Base-by-base conservation (phyloP, 2,888 invertebrate genomes). In the Pheosia tremula region DNA sequence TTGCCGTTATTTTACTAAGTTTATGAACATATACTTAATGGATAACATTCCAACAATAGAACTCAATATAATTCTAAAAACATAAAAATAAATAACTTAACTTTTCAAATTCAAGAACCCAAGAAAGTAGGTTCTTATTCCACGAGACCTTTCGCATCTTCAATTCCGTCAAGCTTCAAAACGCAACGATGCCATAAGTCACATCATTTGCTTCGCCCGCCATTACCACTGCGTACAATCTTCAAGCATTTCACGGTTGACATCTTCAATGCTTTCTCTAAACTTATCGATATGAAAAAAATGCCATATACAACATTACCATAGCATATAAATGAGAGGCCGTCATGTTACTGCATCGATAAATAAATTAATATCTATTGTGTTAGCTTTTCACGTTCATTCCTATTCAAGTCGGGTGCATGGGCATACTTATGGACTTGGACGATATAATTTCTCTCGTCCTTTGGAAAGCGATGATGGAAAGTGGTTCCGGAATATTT, bases 391-490 rank as follows among this genome's bases (percentile, higher is more conserved):
- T 86, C 83, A 82, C 74, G 68, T 86, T 89, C 84, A 91, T 92
- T 91, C 74, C 73, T 78, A 93, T 92, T 86, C 93, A 76, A 73
- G 57, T 64, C 84, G 69, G 77, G 84, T 76, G 72, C 58, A 66
- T 13, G 76, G 69, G 64, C 63, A n/a, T n/a, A 78, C 82, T 82
- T 86, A 87, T 87, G 83, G 86, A 81, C 80, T 80, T 80, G 81
- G 73, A 81, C 85, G 82, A 85, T 90, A 91, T 92, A 87, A 90
- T 93, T 92, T 93, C 93, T 85, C 91, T 88, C 80, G 89, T 88
- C 91, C 91, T 89, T 90, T 87, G 84, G 91, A 91, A 92, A 92
- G 91, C 82, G 81, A 63, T 69, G 69, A 82, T 87, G 86, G 92
- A 92, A 93, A 93, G 92, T 87, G 79, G 83, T 85, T 86, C 86